These are phyloP conservation scores for Drosophila teissieri DNA, from an alignment of 1,140 invertebrate genomes.

Conservation along the genomic window DNA sequence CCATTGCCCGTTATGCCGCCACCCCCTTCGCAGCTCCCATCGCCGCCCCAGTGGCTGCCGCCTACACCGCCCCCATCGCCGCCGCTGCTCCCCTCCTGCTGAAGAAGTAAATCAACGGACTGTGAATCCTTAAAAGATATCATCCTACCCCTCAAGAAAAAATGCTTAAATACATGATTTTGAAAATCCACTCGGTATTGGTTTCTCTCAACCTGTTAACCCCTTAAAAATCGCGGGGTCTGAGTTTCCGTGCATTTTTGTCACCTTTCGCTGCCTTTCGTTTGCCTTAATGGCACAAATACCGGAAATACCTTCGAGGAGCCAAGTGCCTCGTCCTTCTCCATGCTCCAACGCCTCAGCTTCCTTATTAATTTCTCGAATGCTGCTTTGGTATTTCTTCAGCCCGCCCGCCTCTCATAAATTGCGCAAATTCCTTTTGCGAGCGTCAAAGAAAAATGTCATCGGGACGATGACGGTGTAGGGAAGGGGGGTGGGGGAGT, in stretches of 20 bases:
- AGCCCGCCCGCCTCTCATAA: conserved; percentile 57
- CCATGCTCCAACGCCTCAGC: conserved; percentile 2
- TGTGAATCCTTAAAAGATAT: conserved; percentile 38
- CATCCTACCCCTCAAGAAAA: not conserved
- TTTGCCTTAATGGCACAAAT: conserved; percentile 66
- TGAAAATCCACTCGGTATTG: not conserved
- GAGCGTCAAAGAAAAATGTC: conserved; percentile 61
- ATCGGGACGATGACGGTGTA: not conserved
- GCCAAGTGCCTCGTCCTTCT: conserved; percentile 16
- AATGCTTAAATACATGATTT: not conserved
- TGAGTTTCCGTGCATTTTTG: conserved; percentile 45
- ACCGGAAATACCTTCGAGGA: conserved; percentile 62
- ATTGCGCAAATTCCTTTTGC: conserved; percentile 79
- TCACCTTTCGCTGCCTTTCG: conserved; percentile 56
- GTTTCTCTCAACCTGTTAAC: not conserved
- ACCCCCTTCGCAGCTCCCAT: conserved; percentile 82
- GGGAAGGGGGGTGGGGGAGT: not conserved
- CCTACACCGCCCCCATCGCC: conserved; percentile 59
- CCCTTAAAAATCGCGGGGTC: not conserved
- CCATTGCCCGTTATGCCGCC: conserved; percentile 74
- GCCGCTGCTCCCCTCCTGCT: conserved; percentile 70
- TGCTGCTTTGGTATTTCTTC: conserved; percentile 68
- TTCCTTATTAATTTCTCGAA: conserved; percentile 70
- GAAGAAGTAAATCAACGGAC: conserved; percentile 63
- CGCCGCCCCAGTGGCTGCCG: conserved; percentile 58